Evolutionary conservation across 2,888 invertebrate genomes (phyloP).

Genomic region (Watsonalla cultraria): DNA sequence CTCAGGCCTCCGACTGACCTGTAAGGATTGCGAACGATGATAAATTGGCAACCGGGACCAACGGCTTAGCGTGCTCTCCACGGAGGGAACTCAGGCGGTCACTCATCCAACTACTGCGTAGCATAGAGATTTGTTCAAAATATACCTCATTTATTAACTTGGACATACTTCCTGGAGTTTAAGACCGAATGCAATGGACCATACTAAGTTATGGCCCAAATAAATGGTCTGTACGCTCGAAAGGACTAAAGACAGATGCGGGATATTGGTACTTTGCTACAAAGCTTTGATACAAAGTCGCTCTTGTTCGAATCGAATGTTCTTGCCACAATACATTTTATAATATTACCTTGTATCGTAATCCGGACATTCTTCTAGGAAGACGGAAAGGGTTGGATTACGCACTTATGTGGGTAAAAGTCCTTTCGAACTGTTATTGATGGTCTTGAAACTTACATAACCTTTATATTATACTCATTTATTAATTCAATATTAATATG

Average conservation of each 20-base stretch:
- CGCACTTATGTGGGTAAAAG: neutral
- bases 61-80: too few species aligned
- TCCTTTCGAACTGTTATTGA: too few species aligned
- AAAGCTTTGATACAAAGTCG: conserved; percentile 6
- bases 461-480: too few species aligned
- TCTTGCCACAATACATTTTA: neutral
- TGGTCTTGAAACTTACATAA: too few species aligned
- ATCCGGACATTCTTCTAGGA: neutral
- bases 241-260: conserved; percentile 24
- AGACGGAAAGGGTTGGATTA: neutral
- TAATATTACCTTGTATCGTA: neutral
- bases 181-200: conserved; percentile 19
- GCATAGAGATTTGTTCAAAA: conserved; percentile 6
- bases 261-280: conserved; percentile 16
- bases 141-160: conserved; percentile 29
- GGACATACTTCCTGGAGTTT: conserved; percentile 19
- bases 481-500: too few species aligned
- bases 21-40: too few species aligned
- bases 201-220: conserved; percentile 27
- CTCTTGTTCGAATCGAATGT: neutral
- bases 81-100: too few species aligned
- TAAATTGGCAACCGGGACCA: too few species aligned
- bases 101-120: too few species aligned
- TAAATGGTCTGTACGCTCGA: conserved; percentile 26
- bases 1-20: too few species aligned